Evolutionary conservation across 1,140 invertebrate genomes (phyloP).

Genomic region (Phymastichus coffea): DNA sequence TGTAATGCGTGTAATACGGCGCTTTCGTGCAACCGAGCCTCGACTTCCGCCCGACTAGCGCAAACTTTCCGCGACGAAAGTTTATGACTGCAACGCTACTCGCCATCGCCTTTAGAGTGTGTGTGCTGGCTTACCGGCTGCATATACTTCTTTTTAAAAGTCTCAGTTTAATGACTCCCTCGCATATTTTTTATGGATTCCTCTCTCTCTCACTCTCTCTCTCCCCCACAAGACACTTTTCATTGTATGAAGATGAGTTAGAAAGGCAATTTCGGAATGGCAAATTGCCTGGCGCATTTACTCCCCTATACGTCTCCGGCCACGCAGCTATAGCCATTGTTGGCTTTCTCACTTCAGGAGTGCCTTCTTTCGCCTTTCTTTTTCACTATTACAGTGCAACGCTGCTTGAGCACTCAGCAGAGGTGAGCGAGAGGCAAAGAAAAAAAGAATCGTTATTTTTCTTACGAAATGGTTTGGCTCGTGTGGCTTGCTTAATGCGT

Average conservation of each 20-base stretch:
- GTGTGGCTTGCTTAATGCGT: neutral
- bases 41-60: slow-evolving; percentile 12
- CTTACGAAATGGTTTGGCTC: slow-evolving; percentile 13
- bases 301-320: neutral
- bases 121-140: neutral
- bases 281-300: slow-evolving; percentile 4
- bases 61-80: neutral
- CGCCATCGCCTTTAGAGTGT: neutral
- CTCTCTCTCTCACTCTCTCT: too few species aligned
- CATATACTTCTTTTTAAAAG: slow-evolving; percentile 1
- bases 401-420: too few species aligned
- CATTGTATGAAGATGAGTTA: slow-evolving; percentile 24
- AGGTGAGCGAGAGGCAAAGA: too few species aligned
- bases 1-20: slow-evolving; percentile 22
- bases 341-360: too few species aligned
- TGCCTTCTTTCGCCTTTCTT: too few species aligned
- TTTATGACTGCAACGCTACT: neutral
- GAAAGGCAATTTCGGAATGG: slow-evolving; percentile 14
- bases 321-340: too few species aligned
- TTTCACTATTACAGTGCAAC: slow-evolving; percentile 5
- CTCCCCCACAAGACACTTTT: too few species aligned
- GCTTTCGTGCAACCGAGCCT: neutral
- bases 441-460: slow-evolving; percentile 4
- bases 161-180: slow-evolving; percentile 15
- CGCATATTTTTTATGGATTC: slow-evolving; percentile 18